Base-by-base conservation (phyloP, 2,888 invertebrate genomes). In the Orthosia incerta region DNA sequence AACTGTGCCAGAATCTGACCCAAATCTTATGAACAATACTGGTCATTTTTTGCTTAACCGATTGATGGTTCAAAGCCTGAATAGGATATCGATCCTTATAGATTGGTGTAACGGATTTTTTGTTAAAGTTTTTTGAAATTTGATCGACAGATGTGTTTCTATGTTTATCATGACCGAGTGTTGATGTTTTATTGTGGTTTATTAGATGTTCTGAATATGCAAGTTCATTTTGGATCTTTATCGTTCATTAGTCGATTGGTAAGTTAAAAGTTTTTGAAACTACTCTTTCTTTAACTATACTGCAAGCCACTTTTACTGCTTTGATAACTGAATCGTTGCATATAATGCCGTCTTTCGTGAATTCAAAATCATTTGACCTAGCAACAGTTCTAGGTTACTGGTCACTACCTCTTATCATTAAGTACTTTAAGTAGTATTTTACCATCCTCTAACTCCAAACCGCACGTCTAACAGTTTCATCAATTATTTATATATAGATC, bases 11-110 rank as follows among this genome's bases (percentile, higher is more conserved):
- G 64, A 80, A 71, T 82, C 76, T 81, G 72, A 82, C 86, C 86
- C 64, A 86, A 84, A 86, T 86, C 59, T 74, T 45, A 16, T 74
- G 74, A 84, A 87, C 87, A 86, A 86, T 86, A 87, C 86, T 73
- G 82, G 70, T 79, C 45, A 75, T 79, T 87, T 86, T 86, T 87
- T 86, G 74, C 82, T 65, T 55, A 20, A 56, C 55, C 71, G n/a
- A 76, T 72, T 71, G 80, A 85, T 83, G 61, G 48, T 66, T 64
- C 69, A 51, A 60, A 67, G 39, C 66, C 50, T 75, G 60, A 83
- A 78, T 80, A 63, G 75, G 82, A 78, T 80, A 80, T 72, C 53
- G 56, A 80, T 86, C 87, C 80, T 82, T 80, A 70, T 53, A 65
- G 57, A 80, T 75, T 55, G 56, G 31, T 74, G 51, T 86, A 86